A percentile compares a stretch with the other conserved stretches of the same genome.
These are phyloP conservation scores for Morpho helenor DNA, from an alignment of 2,888 invertebrate species.

Conservation along the genomic window DNA sequence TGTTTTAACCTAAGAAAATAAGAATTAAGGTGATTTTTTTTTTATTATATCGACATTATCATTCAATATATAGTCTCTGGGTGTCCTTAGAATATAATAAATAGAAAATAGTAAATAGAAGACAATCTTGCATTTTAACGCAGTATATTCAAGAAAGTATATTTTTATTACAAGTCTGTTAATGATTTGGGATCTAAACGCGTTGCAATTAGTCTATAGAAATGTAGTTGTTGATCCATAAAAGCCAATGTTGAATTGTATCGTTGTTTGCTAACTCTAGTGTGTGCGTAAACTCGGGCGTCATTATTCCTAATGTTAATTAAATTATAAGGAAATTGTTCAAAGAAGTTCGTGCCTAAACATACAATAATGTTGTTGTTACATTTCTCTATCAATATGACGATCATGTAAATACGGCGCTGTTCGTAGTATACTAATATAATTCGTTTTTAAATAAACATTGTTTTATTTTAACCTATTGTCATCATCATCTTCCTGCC, in stretches of 20 bases:
- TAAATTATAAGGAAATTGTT: conserved; percentile 45
- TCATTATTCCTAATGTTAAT: conserved; percentile 26
- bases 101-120: not conserved
- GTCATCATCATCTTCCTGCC: too few species aligned
- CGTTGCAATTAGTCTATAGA: conserved; percentile 17
- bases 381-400: conserved; percentile 79
- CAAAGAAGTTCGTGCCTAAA: conserved; percentile 71
- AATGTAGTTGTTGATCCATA: conserved; percentile 22
- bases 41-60: too few species aligned
- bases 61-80: not conserved
- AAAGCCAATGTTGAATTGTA: conserved; percentile 21
- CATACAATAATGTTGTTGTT: conserved; percentile 72
- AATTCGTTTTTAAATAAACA: conserved; percentile 65
- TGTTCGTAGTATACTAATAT: conserved; percentile 77
- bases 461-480: conserved; percentile 46
- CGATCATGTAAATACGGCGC: conserved; percentile 77
- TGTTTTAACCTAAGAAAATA: too few species aligned
- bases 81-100: not conserved
- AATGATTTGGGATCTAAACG: conserved; percentile 23
- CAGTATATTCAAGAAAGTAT: not conserved
- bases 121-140: not conserved
- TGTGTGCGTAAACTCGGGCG: conserved; percentile 19
- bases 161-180: conserved; percentile 14
- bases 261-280: conserved; percentile 15
- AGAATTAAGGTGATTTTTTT: too few species aligned